Evolutionary conservation across 2,797 vertebrate species (phyloP).

Genomic region (Moxostoma hubbsi): DNA sequence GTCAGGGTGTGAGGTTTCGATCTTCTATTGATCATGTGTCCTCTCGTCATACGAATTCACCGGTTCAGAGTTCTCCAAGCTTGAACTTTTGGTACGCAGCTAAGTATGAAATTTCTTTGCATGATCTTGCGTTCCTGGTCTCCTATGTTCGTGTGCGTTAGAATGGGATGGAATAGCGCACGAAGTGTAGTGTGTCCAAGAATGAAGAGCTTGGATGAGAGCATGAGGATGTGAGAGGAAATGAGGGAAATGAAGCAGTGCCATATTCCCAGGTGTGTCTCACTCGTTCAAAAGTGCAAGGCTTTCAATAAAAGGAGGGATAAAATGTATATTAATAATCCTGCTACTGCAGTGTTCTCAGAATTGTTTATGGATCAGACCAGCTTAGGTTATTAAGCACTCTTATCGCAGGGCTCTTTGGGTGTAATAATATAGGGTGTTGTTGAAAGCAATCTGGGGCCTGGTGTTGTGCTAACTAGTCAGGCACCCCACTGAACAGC

Average conservation of each 20-base stretch:
- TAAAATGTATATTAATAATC: constrained; percentile 8
- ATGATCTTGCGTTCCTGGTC: too few species aligned
- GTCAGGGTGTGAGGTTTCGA: too few species aligned
- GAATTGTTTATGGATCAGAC: constrained; percentile 51
- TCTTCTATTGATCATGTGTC: too few species aligned
- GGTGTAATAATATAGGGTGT: constrained; percentile 34
- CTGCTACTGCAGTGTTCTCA: constrained; percentile 13
- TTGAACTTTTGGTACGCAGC: too few species aligned
- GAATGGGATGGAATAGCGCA: too few species aligned
- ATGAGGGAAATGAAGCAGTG: constrained; percentile 17
- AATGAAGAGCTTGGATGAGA: constrained; percentile 23
- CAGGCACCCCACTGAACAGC: constrained; percentile 55
- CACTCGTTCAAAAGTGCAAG: constrained; percentile 22
- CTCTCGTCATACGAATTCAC: too few species aligned
- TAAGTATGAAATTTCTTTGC: too few species aligned
- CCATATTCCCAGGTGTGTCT: constrained; percentile 42
- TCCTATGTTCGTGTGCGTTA: too few species aligned
- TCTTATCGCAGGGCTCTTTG: constrained; percentile 2
- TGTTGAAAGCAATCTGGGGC: constrained; percentile 28
- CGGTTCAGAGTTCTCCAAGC: too few species aligned
- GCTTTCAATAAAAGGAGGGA: not conserved
- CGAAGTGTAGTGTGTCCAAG: not conserved
- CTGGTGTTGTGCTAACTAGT: constrained; percentile 38
- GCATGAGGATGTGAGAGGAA: constrained; percentile 25
- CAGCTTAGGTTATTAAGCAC: constrained; percentile 59